These are phyloP conservation scores for Listronotus oregonensis DNA, from an alignment of 1,140 invertebrate genomes.

Conservation along the genomic window DNA sequence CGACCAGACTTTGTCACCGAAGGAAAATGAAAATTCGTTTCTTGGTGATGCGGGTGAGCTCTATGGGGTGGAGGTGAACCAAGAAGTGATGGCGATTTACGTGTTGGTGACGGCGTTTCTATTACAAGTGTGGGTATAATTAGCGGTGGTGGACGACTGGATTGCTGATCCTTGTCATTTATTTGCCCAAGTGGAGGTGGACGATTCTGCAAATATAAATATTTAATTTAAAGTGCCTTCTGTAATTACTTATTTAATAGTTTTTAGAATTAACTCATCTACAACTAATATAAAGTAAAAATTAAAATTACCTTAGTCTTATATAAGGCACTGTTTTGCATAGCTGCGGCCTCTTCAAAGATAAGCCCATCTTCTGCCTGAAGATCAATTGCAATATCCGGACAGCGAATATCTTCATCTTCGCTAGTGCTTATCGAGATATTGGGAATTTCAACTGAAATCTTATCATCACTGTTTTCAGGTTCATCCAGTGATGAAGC, in stretches of 20 bases:
- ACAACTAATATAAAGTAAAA: no score
- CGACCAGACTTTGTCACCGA: slow-evolving; percentile 41
- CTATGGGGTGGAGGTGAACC: slow-evolving; percentile 68
- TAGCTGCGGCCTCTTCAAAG: slow-evolving; percentile 52
- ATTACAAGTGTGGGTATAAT: slow-evolving; percentile 68
- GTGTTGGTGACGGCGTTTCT: slow-evolving; percentile 65
- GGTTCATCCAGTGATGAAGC: slow-evolving; percentile 56
- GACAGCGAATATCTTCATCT: slow-evolving; percentile 47
- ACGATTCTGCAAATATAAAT: slow-evolving; percentile 56
- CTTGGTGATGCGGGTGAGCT: slow-evolving; percentile 50
- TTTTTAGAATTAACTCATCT: no score
- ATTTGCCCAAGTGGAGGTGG: slow-evolving; percentile 57
- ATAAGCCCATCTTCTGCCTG: slow-evolving; percentile 53
- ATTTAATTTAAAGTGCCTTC: background rate
- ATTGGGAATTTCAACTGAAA: slow-evolving; percentile 55
- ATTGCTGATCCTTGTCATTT: slow-evolving; percentile 38
- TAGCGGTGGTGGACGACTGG: slow-evolving; percentile 53
- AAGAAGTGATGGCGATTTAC: slow-evolving; percentile 48
- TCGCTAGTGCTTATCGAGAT: slow-evolving; percentile 52
- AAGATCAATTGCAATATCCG: slow-evolving; percentile 51
- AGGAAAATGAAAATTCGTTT: slow-evolving; percentile 54
- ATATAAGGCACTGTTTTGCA: slow-evolving; percentile 48
- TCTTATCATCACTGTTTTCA: slow-evolving; percentile 56
- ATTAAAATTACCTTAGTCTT: slow-evolving; percentile 43
- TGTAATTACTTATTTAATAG: no score